Evolutionary conservation across 2,113 vertebrate genomes (phyloP), one percentile per base, ranked within the genome.

Genomic region (Calonectris borealis): DNA sequence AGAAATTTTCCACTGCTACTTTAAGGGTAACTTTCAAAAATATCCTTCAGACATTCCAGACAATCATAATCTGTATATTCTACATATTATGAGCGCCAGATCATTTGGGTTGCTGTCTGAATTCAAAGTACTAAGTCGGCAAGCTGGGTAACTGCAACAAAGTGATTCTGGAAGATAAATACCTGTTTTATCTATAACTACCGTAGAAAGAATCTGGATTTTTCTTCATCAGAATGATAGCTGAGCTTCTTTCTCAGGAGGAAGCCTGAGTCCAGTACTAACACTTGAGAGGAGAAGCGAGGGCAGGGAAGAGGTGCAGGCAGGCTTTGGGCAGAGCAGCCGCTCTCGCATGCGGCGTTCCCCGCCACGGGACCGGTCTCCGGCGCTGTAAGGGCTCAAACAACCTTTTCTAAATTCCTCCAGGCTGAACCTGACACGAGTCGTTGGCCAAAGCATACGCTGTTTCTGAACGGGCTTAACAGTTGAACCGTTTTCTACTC

Each of bases 281-380:
- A 13, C 13, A 17, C 46, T 36, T 13, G 16, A 46, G 44, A 64
- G 38, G 51, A 19, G 52, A 48, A 31, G 32, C 0, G 0, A 83
- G 58, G n/a, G 42, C 46, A 52, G 62, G 34, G 69, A n/a, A 10
- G 24, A 46, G 3, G 3, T 4, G 10, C 11, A 13, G 66, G 42
- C 19, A 52, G 26, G 61, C n/a, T 65, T 36, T 21, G 60, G 65
- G 36, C 70, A 54, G 17, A 60, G 79, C 3, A 2, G 55, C n/a
- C 7, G 1, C 36, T 20, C 17, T 31, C 3, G 3, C 0, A 1
- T 0, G 40, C 49, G 8, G 1, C 5, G 6, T 16, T 11, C 36
- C 52, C 57, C 6, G 2, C 34, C 42, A 57, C 4, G 0, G 32
- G 31, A 84, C 25, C 9, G 26, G 54, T 40, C 80, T 61, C 40